Evolutionary conservation across 2,797 vertebrate species (phyloP), one percentile per base, ranked within the genome.

Genomic region (Gymnoscopelus braueri): DNA sequence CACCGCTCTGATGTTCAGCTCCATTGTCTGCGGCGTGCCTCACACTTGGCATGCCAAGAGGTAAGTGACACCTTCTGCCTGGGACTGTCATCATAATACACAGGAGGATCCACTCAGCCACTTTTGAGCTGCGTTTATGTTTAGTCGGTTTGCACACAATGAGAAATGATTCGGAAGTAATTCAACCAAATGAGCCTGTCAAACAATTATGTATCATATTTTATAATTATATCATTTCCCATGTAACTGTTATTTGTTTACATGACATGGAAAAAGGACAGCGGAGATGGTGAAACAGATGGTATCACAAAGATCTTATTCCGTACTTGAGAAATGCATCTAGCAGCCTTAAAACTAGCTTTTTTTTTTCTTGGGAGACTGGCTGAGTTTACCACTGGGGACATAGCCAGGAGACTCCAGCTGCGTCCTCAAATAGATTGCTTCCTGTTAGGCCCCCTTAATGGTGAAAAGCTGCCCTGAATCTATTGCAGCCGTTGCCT

Each of bases 1-100:
- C 90, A 99, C 98, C 0, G 97, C 98, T 1, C 96, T 99, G 79
- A 99, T 99, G 98, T 98, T 99, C 95, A 99, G 95, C 91, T 98
- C 97, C 3, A 94, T 99, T 5, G 88, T 99, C 75, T 99, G 97
- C 94, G 98, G 97, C 0, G 90, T 98, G 62, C 98, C 98, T 0
- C 98, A 99, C 85, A 98, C 97, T 70, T 99, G 98, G 98, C 94
- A 96, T 44, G 92, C 93, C 14, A 98, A 96, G 84, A 96, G 96
- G 98, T 99, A 87, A 88, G 90, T 14, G 2, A 9, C 14, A 1
- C 6, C 65, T n/a, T 47, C 52, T 3, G 0, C 8, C 9, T 5
- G 39, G 39, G 39, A 44, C 26, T 29, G 26, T 29, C 26, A 29
- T 19, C 19, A 19, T 19, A 0, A 4, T 5, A 8, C 26, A 8